phyloP scores from a whole-genome alignment of 2,113 vertebrate genomes.

The Oryzias javanicus region DNA sequence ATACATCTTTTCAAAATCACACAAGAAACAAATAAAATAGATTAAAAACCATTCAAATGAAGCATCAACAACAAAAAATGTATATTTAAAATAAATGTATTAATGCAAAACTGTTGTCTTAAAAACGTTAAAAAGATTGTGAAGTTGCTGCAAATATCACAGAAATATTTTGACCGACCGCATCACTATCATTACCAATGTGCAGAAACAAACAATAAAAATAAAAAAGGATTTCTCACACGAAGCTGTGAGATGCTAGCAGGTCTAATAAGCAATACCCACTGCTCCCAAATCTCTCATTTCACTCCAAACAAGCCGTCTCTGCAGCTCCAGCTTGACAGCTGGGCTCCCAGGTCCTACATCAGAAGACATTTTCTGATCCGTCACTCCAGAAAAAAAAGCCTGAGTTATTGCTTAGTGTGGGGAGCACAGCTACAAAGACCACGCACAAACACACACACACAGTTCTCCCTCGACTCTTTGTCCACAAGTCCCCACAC shows the following conservation, averaged over 20 bases:
- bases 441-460: constrained; percentile 27
- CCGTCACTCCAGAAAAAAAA: constrained; percentile 61
- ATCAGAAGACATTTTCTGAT: constrained; percentile 68
- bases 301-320: constrained; percentile 30
- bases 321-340: constrained; percentile 46
- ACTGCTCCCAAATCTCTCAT: constrained; percentile 20
- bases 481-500: constrained; percentile 36
- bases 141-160: constrained; percentile 31
- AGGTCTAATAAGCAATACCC: constrained; percentile 63
- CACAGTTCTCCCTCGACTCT: constrained; percentile 34
- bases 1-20: no score
- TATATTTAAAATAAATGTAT: constrained; percentile 1
- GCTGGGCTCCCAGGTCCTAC: constrained; percentile 55
- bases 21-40: no score
- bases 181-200: constrained; percentile 54
- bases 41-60: no score
- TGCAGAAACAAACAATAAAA: constrained; percentile 29
- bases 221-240: constrained; percentile 23
- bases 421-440: constrained; percentile 39
- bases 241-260: constrained; percentile 47
- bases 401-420: constrained; percentile 38
- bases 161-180: constrained; percentile 27
- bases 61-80: neutral
- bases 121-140: neutral
- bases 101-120: constrained; percentile 1